A percentile compares a stretch with the other conserved stretches of the same genome.
Conservation (phyloP, 2,888 invertebrate species). For the Abrostola tripartita region DNA sequence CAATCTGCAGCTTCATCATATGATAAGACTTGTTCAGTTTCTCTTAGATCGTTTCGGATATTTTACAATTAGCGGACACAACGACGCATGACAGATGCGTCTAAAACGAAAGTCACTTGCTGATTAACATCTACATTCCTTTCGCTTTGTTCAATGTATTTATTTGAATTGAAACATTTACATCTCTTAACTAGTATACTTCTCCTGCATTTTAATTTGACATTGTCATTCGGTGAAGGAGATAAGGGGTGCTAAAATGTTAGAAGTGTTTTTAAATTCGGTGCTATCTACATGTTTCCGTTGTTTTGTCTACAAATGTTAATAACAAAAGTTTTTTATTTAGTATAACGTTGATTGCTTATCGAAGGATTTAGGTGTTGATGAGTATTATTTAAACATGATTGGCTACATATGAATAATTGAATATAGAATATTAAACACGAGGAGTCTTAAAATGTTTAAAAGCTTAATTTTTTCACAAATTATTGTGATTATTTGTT, state of each 20-base stretch:
- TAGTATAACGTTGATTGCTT: neutral
- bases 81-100: constrained; percentile 60
- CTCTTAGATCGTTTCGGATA: constrained; percentile 56
- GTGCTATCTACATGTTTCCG: neutral
- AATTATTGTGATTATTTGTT: no score
- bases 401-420: neutral
- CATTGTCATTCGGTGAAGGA: constrained; percentile 19
- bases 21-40: constrained; percentile 37
- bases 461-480: no score
- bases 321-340: neutral
- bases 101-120: constrained; percentile 61
- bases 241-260: constrained; percentile 3
- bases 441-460: no score
- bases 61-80: constrained; percentile 54
- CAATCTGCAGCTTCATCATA: constrained; percentile 23
- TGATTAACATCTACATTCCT: constrained; percentile 51
- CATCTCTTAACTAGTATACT: constrained; percentile 27
- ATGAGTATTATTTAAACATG: neutral
- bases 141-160: constrained; percentile 47
- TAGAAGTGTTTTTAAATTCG: constrained; percentile 7
- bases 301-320: constrained; percentile 11
- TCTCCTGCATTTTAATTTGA: constrained; percentile 29
- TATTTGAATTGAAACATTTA: constrained; percentile 43
- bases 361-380: neutral
- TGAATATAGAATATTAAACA: neutral